Evolutionary conservation across 2,113 vertebrate species (phyloP), one percentile per base, ranked within the genome.

Genomic region (Symphodus melops): DNA sequence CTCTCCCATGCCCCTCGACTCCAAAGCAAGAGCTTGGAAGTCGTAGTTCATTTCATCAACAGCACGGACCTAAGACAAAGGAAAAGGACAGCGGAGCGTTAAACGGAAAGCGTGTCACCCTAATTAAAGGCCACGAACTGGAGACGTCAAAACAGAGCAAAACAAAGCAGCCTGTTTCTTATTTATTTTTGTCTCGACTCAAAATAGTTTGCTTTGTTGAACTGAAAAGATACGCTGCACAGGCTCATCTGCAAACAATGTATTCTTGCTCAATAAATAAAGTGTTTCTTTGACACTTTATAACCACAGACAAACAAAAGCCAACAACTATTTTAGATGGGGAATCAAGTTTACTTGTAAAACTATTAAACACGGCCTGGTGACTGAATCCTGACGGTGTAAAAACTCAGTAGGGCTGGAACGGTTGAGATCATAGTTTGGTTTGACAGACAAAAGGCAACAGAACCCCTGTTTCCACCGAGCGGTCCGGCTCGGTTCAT

Each of bases 21-120:
- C 98, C 95, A 99, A 93, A 89, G 98, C 97, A 89, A 99, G 96
- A 83, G 98, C 98, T 94, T 99, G 98, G 95, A 99, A 99, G 89
- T 97, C 97, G 92, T 99, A 98, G 94, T 99, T 99, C 97, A 99
- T 98, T 92, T 98, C 98, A 96, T 99, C 97, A 86, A 95, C 93
- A 90, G 95, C 94, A 84, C 96, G 95, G 86, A 96, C 95, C 98
- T 99, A 89, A 62, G 9, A 89, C 55, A 79, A 56, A 41, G 48
- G 0, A 13, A 20, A 20, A 49, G 1, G 60, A 42, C 72, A 37
- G 58, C 10, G 17, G 7, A 5, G 23, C 23, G 44, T n/a, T 71
- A 9, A 61, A 41, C 6, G 55, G 2, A 48, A 28, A 61, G 5
- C 14, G 20, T 16, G 36, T 37, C 16, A 11, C 20, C 8, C n/a